These are phyloP conservation scores for Scyliorhinus canicula DNA, from an alignment of 2,797 vertebrate species.

Conservation along the genomic window DNA sequence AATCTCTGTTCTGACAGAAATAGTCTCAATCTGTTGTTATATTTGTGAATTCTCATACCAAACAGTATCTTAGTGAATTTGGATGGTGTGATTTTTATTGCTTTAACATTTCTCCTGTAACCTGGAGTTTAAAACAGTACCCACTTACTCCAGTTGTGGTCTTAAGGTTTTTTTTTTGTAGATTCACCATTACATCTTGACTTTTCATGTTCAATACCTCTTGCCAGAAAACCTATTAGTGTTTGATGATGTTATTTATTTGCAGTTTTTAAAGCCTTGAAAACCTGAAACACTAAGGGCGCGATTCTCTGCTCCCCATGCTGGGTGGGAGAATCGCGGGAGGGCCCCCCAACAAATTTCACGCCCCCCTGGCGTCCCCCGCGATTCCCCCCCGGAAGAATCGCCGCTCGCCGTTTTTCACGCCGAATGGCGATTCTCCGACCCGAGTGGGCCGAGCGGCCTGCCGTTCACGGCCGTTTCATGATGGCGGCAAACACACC, in stretches of 20 bases:
- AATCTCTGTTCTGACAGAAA: background rate
- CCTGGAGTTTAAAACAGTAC: background rate
- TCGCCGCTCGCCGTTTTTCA: too few relatives aligned
- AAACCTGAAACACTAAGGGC: too few relatives aligned
- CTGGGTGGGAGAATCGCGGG: too few relatives aligned
- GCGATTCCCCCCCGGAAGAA: too few relatives aligned
- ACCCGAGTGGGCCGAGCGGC: too few relatives aligned
- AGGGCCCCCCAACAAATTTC: too few relatives aligned
- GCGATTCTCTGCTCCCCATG: too few relatives aligned
- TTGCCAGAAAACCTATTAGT: background rate
- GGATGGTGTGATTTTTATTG: background rate
- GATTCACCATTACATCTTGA: background rate
- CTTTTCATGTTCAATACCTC: background rate
- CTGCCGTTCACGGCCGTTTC: too few relatives aligned
- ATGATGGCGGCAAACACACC: too few relatives aligned
- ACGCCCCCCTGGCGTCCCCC: too few relatives aligned
- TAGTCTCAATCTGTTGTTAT: background rate
- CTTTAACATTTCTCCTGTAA: background rate
- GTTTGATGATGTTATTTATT: background rate
- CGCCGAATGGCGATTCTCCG: too few relatives aligned
- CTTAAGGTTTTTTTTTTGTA: background rate
- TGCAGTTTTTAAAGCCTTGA: background rate
- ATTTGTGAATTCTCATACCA: background rate
- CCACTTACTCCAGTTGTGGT: background rate
- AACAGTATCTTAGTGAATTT: background rate